Conservation (phyloP, 2,797 vertebrate species). For the Nyctalus aviator region DNA sequence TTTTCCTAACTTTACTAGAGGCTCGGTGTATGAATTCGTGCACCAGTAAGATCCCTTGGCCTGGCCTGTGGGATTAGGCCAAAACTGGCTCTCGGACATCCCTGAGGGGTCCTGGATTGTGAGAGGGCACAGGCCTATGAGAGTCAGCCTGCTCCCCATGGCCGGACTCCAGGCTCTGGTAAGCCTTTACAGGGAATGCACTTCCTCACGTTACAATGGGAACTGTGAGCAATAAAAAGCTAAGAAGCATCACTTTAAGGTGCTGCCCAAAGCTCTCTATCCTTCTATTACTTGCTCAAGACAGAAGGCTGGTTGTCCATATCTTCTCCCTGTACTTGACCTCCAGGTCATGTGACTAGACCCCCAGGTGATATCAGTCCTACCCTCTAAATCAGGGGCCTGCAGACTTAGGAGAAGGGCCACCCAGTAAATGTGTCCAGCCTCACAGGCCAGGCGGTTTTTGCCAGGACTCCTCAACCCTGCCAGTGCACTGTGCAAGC, state of each 20-base stretch:
- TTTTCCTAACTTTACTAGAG: neutral
- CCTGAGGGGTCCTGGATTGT: no score
- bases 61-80: no score
- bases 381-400: neutral
- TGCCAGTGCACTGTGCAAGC: neutral
- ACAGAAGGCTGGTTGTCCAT: neutral
- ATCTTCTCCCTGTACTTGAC: neutral
- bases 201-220: neutral
- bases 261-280: neutral
- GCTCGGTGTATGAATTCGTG: no score
- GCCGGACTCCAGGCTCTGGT: neutral
- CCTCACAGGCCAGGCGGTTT: neutral
- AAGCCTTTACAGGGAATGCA: accelerated
- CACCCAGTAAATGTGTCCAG: no score
- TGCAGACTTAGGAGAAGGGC: neutral
- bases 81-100: no score
- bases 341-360: neutral
- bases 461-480: neutral
- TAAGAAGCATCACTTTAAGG: neutral
- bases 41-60: no score
- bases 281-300: neutral
- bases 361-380: neutral
- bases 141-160: neutral
- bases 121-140: no score
- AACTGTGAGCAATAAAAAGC: accelerated